phyloP scores from a whole-genome alignment of 1,140 invertebrate species.

The Drepana arcuata region DNA sequence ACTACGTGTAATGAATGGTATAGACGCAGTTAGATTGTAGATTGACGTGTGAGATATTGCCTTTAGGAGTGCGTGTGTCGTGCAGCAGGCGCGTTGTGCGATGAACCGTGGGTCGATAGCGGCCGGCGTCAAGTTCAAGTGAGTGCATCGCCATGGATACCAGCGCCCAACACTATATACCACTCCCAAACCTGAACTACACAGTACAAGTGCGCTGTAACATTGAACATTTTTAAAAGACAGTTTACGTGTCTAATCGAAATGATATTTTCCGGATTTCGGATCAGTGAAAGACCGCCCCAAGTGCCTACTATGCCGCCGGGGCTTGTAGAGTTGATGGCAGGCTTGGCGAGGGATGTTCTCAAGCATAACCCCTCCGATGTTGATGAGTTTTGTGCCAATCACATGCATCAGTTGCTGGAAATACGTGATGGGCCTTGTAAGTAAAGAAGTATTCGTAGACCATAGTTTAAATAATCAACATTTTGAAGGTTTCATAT shows the following conservation, averaged over 20 bases:
- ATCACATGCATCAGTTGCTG: constrained; percentile 63
- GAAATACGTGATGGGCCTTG: constrained; percentile 33
- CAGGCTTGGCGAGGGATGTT: constrained; percentile 69
- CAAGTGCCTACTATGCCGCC: constrained; percentile 64
- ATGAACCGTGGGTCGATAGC: constrained; percentile 21
- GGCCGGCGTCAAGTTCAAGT: constrained; percentile 23
- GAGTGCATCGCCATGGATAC: constrained; percentile 20
- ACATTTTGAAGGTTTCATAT: background rate
- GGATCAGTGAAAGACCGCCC: constrained; percentile 23
- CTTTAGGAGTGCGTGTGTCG: too few species aligned
- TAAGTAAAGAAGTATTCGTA: constrained; percentile 33
- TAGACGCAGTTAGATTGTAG: too few species aligned
- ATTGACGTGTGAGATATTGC: too few species aligned
- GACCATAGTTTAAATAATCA: too few species aligned
- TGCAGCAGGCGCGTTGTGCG: constrained; percentile 11
- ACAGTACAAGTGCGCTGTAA: too few species aligned
- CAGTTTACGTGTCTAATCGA: constrained; percentile 1
- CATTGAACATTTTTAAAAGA: constrained; percentile 2
- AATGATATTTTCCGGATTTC: constrained; percentile 26
- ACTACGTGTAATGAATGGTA: too few species aligned
- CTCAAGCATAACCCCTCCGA: constrained; percentile 64
- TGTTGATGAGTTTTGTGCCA: constrained; percentile 62
- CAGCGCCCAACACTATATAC: constrained; percentile 6
- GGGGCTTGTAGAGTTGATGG: constrained; percentile 68
- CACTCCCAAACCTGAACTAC: too few species aligned